phyloP scores from a whole-genome alignment of 2,888 invertebrate genomes.

The Palloptera scutellata region DNA sequence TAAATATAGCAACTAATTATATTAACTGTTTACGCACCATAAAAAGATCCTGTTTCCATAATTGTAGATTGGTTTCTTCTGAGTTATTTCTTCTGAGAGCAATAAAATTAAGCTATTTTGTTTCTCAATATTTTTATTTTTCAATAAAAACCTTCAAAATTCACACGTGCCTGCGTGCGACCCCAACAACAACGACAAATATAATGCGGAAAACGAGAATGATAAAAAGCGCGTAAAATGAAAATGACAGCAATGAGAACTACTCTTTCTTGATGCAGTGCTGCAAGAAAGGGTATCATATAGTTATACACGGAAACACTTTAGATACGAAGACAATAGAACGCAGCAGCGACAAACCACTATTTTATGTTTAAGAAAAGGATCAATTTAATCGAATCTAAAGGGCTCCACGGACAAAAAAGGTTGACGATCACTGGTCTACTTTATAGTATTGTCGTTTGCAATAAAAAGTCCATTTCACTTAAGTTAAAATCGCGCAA shows the following conservation, averaged over 20 bases:
- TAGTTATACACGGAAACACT: too few species aligned
- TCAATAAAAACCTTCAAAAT: slow-evolving; percentile 12
- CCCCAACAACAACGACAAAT: slow-evolving; percentile 11
- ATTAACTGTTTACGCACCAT: slow-evolving; percentile 59
- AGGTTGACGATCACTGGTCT: too few species aligned
- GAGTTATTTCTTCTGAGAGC: slow-evolving; percentile 1
- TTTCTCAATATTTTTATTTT: slow-evolving; percentile 23
- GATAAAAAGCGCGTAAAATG: background rate
- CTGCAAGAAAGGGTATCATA: background rate
- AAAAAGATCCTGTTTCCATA: slow-evolving; percentile 86
- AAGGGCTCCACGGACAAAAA: too few species aligned
- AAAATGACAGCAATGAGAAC: slow-evolving; percentile 14
- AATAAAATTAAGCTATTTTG: background rate
- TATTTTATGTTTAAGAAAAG: too few species aligned
- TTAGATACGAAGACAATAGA: too few species aligned
- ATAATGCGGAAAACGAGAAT: slow-evolving; percentile 5
- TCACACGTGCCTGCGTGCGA: slow-evolving; percentile 39
- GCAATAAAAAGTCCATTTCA: too few species aligned
- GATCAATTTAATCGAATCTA: too few species aligned
- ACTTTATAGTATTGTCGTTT: too few species aligned
- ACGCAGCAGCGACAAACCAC: too few species aligned
- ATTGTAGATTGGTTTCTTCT: slow-evolving; percentile 47
- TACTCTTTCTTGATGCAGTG: background rate
- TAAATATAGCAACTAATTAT: too few species aligned
- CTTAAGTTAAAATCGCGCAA: too few species aligned